Base-by-base conservation (phyloP, 2,113 vertebrate genomes). In the Clarias gariepinus region DNA sequence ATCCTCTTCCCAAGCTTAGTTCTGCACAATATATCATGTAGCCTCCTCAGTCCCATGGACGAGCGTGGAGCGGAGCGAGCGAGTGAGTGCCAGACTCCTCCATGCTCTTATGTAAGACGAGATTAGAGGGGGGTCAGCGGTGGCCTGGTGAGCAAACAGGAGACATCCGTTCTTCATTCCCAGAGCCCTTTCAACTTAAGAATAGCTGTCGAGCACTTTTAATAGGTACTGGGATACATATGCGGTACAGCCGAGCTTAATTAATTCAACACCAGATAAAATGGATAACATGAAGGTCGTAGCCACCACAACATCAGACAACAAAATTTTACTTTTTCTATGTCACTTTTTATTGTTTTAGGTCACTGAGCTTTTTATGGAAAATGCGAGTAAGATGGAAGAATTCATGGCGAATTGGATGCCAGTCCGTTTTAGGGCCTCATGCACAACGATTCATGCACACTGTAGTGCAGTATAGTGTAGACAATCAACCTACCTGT, bases 1-100 rank as follows among this genome's bases (percentile, higher is more conserved):
- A 53, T 18, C 18, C 63, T 52, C 52, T 63, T 63, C 23, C 36
- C 71, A 6, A 21, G 55, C 33, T 19, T 25, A 28, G 69, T n/a
- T 58, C 15, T 64, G 41, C 61, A 52, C 41, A 82, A 47, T 77
- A 76, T 77, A 61, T 77, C 84, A 85, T 19, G 21, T 53, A 21
- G 10, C 25, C 60, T 66, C 21, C 36, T 55, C 36, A 30, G 7
- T 19, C 15, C 25, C n/a, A 13, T 19, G 57, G 68, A 60, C 61
- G 21, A 84, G 18, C 58, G 23, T 60, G 28, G 73, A 71, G 12
- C 8, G 47, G 6, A 47, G 41, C 6, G 41, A 47, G 41, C 6
- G 6, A 8, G 7, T 63, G 36, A 77, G 55, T n/a, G 23, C 57
- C 23, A 77, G 57, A 47, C 33, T 63, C 71, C 71, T 76, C 58